These are phyloP conservation scores for Coelopa pilipes DNA, from an alignment of 2,888 invertebrate genomes.

Conservation along the genomic window DNA sequence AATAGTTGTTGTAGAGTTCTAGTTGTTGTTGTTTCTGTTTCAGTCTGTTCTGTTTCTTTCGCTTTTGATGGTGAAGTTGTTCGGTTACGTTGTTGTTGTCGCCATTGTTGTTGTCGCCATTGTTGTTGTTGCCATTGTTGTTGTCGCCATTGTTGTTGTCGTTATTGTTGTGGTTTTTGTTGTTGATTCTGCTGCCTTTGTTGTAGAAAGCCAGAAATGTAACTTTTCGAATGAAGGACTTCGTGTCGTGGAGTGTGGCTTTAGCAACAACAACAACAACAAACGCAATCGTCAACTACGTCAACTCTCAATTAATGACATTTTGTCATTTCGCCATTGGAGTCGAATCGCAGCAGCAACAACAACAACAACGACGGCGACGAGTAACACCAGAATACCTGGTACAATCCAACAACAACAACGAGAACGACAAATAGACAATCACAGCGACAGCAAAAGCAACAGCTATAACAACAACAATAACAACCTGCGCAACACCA, in stretches of 20 bases:
- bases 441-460: too few relatives aligned
- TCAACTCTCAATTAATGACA: slow-evolving; percentile 20
- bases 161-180: slow-evolving; percentile 54
- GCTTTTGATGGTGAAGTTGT: slow-evolving; percentile 36
- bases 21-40: too few relatives aligned
- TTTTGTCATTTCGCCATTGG: not conserved
- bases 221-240: slow-evolving; percentile 19
- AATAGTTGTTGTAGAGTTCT: slow-evolving; percentile 2
- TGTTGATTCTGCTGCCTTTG: slow-evolving; percentile 45
- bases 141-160: slow-evolving; percentile 26
- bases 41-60: too few relatives aligned
- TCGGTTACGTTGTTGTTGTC: slow-evolving; percentile 54
- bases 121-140: slow-evolving; percentile 50
- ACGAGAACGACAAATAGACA: too few relatives aligned
- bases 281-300: not conserved
- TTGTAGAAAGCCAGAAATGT: slow-evolving; percentile 14
- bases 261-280: slow-evolving; percentile 5
- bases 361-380: too few relatives aligned
- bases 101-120: slow-evolving; percentile 50
- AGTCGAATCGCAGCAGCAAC: too few relatives aligned
- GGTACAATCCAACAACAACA: too few relatives aligned
- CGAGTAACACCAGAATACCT: too few relatives aligned
- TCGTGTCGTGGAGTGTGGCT: slow-evolving; percentile 13
- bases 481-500: too few relatives aligned
- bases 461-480: too few relatives aligned